A percentile compares a stretch with the other conserved stretches of the same genome.
phyloP scores from a whole-genome alignment of 2,797 vertebrate genomes.

The Pteronotus mesoamericanus region DNA sequence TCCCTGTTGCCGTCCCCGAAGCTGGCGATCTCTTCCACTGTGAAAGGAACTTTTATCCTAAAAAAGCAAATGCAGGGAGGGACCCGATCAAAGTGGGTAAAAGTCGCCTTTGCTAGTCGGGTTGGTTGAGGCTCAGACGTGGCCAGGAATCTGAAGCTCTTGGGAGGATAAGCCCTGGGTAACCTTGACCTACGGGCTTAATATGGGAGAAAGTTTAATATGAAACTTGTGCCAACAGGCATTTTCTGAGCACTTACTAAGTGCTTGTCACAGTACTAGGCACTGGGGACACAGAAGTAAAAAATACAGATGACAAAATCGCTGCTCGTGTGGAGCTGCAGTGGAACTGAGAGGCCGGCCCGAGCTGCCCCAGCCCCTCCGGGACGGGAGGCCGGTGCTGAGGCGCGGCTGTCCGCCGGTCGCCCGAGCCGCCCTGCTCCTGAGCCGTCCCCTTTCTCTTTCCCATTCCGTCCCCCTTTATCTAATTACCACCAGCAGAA shows the following conservation, averaged over 20 bases:
- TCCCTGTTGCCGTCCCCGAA: conserved; percentile 91
- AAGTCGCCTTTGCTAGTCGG: background rate
- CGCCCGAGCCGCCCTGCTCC: background rate
- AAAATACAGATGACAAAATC: fast-evolving
- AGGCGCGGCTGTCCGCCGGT: background rate
- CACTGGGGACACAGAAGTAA: background rate
- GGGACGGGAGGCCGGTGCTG: fast-evolving
- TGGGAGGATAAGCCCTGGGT: background rate
- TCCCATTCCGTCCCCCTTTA: background rate
- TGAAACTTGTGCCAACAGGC: background rate
- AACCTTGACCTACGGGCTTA: background rate
- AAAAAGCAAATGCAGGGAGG: background rate
- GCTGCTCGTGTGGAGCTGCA: background rate
- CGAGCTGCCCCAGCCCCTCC: fast-evolving
- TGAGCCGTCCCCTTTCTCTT: background rate
- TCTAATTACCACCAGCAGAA: background rate
- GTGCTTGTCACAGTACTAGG: background rate
- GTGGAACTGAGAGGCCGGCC: fast-evolving
- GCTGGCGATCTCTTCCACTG: conserved; percentile 87
- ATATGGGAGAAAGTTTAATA: background rate
- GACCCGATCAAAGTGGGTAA: background rate
- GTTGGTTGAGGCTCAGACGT: background rate
- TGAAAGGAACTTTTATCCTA: conserved; percentile 88
- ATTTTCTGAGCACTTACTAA: background rate
- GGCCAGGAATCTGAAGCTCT: background rate